Base-by-base conservation (phyloP, 2,113 vertebrate species). In the Xyrauchen texanus region DNA sequence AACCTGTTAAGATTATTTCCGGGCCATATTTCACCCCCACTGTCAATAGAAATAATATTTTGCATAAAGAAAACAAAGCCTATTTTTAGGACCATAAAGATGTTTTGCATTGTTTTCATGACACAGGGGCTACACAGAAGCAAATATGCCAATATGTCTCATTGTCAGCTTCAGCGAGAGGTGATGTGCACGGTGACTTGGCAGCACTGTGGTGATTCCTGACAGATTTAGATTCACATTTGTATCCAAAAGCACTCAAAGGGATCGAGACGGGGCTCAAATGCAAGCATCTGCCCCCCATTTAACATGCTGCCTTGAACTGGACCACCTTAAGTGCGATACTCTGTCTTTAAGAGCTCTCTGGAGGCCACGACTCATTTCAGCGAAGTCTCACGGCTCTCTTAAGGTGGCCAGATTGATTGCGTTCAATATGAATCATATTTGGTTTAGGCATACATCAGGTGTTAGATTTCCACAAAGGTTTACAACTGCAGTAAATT, bases 371-470 rank as follows among this genome's bases (percentile, higher is more conserved):
- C 63, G 60, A 68, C 62, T 70, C 9, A 67, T 62, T 58, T 81
- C 21, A 34, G 21, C 21, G 3, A 34, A 34, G 21, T 34, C 21
- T 77, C 78, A 44, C 13, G 81, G 42, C 78, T 71, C 81, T 84
- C 84, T 83, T 85, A 84, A 83, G 84, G 81, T 85, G 74, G 68
- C 13, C 67, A 86, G 85, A 88, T 88, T 86, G 87, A 88, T 82
- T 87, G 81, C 84, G 53, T 83, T 87, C 77, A 71, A 87, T 87
- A 83, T 83, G 82, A 84, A 84, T 76, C 86, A 79, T 74, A 82
- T 86, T 85, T 86, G 77, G 42, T 85, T 86, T 77, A 86, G 75
- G 66, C 62, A 85, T 83, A 88, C 85, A 88, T 88, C 80, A 86
- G 85, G 87, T 87, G 84, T 88, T 80, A 70, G 69, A 87, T 88